Conservation (phyloP, 2,113 vertebrate species). For the Stictonetta naevosa region DNA sequence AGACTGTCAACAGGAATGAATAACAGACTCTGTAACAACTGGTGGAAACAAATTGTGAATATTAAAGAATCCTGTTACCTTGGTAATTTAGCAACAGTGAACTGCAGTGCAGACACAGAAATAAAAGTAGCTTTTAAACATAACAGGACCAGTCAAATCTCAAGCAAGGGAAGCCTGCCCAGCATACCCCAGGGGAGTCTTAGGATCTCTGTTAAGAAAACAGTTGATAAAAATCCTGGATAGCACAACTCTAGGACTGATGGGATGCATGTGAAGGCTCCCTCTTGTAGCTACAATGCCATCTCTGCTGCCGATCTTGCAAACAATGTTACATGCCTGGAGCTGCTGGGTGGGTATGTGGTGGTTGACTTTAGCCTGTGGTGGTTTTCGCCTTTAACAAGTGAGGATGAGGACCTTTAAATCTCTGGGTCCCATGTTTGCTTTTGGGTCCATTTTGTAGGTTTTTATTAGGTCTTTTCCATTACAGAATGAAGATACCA, state of each 20-base stretch:
- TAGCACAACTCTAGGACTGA: neutral
- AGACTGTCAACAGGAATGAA: neutral
- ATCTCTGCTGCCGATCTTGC: neutral
- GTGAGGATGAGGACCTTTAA: neutral
- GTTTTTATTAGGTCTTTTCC: neutral
- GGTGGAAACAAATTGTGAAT: conserved; percentile 14
- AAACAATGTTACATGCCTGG: rapidly evolving
- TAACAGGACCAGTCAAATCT: neutral
- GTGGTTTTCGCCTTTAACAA: neutral
- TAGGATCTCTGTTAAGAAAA: neutral
- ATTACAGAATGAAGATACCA: neutral
- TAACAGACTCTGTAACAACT: neutral
- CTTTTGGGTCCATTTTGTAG: neutral
- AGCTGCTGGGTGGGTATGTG: neutral
- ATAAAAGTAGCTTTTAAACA: neutral
- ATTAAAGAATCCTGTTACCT: conserved; percentile 18
- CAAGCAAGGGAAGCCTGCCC: neutral
- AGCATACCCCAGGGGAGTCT: neutral
- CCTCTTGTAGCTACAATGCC: neutral
- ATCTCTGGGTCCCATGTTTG: neutral
- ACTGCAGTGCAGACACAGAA: neutral
- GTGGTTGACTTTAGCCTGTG: neutral
- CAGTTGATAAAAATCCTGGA: neutral
- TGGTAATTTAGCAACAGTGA: conserved; percentile 6
- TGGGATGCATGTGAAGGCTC: neutral